Evolutionary conservation across 2,113 vertebrate species (phyloP).

Genomic region (Zeus faber): DNA sequence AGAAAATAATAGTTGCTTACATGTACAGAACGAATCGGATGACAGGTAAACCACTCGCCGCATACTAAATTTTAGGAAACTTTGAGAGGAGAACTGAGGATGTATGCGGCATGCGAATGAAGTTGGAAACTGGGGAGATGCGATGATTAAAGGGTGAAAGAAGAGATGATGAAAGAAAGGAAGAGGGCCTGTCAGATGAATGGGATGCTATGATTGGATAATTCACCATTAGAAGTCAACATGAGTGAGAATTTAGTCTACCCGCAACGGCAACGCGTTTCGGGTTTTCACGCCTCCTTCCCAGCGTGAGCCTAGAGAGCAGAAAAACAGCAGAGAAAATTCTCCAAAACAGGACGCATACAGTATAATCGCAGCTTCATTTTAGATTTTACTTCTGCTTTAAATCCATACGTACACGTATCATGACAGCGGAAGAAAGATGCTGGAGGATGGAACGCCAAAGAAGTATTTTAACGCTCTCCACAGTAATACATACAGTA

Average conservation of each 20-base stretch:
- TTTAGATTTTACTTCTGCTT: not conserved
- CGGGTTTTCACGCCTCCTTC: not conserved
- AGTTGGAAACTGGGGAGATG: slow-evolving; percentile 22
- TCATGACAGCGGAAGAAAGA: too few species aligned
- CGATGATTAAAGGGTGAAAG: slow-evolving; percentile 40
- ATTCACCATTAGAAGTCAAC: slow-evolving; percentile 48
- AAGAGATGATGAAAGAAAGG: slow-evolving; percentile 36
- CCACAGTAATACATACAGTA: too few species aligned
- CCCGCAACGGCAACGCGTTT: not conserved
- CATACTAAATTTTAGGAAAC: slow-evolving; percentile 42
- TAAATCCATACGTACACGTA: not conserved
- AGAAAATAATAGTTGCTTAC: slow-evolving; percentile 5
- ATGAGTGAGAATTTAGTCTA: slow-evolving; percentile 30
- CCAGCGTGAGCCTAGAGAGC: not conserved
- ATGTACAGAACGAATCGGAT: slow-evolving; percentile 20
- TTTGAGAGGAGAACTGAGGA: slow-evolving; percentile 22
- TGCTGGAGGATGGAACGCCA: too few species aligned
- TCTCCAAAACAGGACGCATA: not conserved
- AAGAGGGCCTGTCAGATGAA: slow-evolving; percentile 50
- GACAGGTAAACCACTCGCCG: slow-evolving; percentile 29
- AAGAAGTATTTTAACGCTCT: too few species aligned
- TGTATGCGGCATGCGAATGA: slow-evolving; percentile 15
- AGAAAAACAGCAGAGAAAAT: not conserved
- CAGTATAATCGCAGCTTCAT: not conserved
- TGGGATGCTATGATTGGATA: slow-evolving; percentile 43